A percentile compares a stretch with the other conserved stretches of the same genome.
These are phyloP conservation scores for Phasianus colchicus DNA, from an alignment of 2,113 vertebrate genomes.

Conservation along the genomic window DNA sequence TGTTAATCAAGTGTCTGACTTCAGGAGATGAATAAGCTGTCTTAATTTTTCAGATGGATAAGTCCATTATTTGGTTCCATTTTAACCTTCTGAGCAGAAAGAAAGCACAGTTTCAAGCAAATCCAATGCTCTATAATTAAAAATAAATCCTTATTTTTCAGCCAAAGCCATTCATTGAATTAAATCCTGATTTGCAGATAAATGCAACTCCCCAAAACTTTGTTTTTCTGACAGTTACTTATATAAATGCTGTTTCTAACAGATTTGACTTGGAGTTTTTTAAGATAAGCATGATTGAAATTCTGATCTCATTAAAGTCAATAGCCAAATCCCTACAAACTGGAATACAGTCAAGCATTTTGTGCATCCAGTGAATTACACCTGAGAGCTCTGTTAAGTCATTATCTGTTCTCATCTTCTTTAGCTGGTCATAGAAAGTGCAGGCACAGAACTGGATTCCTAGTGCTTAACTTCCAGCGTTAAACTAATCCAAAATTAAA, in stretches of 20 bases:
- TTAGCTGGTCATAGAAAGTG: not conserved
- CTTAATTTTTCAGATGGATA: not conserved
- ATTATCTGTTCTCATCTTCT: not conserved
- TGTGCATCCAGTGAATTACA: not conserved
- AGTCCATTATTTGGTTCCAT: not conserved
- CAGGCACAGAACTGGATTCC: not conserved
- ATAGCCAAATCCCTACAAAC: not conserved
- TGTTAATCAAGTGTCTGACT: not conserved
- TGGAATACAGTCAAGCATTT: not conserved
- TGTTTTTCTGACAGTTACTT: not conserved
- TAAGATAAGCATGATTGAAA: not conserved
- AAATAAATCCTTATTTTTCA: not conserved
- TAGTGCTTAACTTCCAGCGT: not conserved
- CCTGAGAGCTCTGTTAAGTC: not conserved
- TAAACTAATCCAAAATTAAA: slow-evolving; percentile 3
- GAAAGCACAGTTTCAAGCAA: not conserved
- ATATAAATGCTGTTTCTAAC: not conserved
- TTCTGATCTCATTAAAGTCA: rapidly evolving
- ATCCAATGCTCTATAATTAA: not conserved
- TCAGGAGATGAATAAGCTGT: not conserved
- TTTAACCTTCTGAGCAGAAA: not conserved
- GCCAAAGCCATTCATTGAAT: not conserved
- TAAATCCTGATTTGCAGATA: not conserved
- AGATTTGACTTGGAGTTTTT: not conserved
- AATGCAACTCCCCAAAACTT: not conserved